Percentiles rank a stretch among this genome's conserved stretches.
Evolutionary conservation across 2,797 vertebrate genomes (phyloP).

Genomic region (Streptopelia turtur): DNA sequence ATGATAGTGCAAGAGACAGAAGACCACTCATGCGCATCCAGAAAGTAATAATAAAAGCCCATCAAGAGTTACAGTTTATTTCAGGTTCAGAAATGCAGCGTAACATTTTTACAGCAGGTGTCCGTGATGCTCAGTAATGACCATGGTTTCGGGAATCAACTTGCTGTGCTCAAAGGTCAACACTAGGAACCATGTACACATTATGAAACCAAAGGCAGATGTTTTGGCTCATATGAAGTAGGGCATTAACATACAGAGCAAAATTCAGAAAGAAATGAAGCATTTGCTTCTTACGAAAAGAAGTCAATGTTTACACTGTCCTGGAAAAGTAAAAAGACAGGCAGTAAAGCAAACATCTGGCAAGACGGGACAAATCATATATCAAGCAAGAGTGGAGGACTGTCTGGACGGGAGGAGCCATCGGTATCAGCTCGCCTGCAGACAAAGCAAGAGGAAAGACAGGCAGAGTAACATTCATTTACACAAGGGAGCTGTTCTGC

Average conservation of each 20-base stretch:
- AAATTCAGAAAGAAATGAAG: conserved; percentile 44
- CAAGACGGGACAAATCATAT: conserved; percentile 41
- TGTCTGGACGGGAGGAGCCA: conserved; percentile 61
- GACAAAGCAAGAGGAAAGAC: conserved; percentile 71
- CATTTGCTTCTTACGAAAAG: conserved; percentile 42
- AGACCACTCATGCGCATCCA: not conserved
- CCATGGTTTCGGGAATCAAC: conserved; percentile 51
- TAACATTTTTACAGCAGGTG: conserved; percentile 77
- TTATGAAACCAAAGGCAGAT: conserved; percentile 56
- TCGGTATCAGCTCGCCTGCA: conserved; percentile 68
- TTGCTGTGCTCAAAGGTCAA: conserved; percentile 61
- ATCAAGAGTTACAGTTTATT: conserved; percentile 78
- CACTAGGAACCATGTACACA: conserved; percentile 60
- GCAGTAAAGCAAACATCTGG: conserved; percentile 51
- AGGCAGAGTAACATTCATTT: conserved; percentile 58
- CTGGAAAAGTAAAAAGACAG: conserved; percentile 65
- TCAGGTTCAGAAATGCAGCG: conserved; percentile 76
- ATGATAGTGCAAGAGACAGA: not conserved
- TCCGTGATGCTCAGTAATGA: conserved; percentile 59
- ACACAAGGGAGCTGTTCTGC: conserved; percentile 2
- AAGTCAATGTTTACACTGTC: not conserved
- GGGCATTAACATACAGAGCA: conserved; percentile 62
- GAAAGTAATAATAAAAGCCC: conserved; percentile 66
- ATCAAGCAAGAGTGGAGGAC: conserved; percentile 55
- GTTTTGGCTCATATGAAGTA: conserved; percentile 51